phyloP scores from a whole-genome alignment of 1,140 invertebrate genomes.

The Cyrtorhinus lividipennis region DNA sequence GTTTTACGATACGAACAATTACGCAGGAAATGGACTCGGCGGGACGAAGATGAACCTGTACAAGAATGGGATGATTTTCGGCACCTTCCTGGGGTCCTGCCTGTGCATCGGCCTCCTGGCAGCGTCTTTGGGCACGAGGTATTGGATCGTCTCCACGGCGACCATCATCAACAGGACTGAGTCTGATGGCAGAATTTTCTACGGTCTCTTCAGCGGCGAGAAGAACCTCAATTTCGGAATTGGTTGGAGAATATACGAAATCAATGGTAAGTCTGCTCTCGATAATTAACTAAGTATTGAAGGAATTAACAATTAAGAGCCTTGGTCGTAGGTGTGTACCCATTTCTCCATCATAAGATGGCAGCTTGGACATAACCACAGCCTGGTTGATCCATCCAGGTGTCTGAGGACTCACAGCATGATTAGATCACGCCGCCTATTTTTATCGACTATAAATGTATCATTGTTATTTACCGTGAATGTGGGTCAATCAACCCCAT shows the following conservation, averaged over 20 bases:
- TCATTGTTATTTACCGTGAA: no score
- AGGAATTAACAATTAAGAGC: no score
- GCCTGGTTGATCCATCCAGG: no score
- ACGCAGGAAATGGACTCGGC: constrained; percentile 16
- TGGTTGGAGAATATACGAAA: constrained; percentile 56
- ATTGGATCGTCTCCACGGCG: constrained; percentile 71
- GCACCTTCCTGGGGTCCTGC: constrained; percentile 75
- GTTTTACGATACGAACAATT: constrained; percentile 3
- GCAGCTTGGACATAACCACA: background rate
- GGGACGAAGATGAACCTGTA: constrained; percentile 35
- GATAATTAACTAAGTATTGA: no score
- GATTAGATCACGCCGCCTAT: no score
- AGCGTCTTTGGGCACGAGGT: constrained; percentile 69
- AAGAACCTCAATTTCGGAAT: constrained; percentile 70
- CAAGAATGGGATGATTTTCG: constrained; percentile 65
- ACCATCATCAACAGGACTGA: constrained; percentile 42
- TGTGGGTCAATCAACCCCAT: no score
- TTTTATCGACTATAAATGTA: no score
- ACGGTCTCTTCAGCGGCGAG: constrained; percentile 69
- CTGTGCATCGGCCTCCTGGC: constrained; percentile 66
- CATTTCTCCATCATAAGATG: background rate
- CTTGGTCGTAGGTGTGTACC: background rate
- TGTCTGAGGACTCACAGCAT: no score
- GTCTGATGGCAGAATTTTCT: constrained; percentile 61
- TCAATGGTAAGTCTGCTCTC: constrained; percentile 54